Evolutionary conservation across 2,113 vertebrate genomes (phyloP), one percentile per base, ranked within the genome.

Genomic region (Chlorodrepanis virens): DNA sequence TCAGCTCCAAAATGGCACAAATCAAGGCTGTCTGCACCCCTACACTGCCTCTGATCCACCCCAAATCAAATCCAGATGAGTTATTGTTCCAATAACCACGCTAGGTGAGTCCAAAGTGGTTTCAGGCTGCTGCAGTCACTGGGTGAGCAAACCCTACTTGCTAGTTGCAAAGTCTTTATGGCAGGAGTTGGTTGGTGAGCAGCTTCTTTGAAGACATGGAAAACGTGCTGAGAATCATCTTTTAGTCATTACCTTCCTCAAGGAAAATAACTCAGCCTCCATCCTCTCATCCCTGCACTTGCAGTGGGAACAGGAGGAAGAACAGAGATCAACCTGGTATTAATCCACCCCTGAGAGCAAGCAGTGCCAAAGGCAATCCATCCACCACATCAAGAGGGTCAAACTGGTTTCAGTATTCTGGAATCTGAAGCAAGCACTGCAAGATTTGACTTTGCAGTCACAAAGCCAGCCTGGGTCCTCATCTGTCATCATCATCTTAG

Each of bases 111-210:
- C 57, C 37, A 37, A 45, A 53, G 52, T 12, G 12, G 12, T 49
- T 91, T 53, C 67, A 56, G 24, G 10, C 53, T 14, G 8, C 27
- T 21, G n/a, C 5, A 78, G 42, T 8, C 54, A 37, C 25, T 4
- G 47, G n/a, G 9, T 42, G 54, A 74, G 54, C 23, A 59, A 63
- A 70, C 74, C 16, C 37, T 16, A 19, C 52, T 53, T 14, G 6
- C 0, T 0, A 12, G 31, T 3, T 76, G 75, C n/a, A 27, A 52
- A 82, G 20, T 19, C 82, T 47, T 13, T 11, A 50, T 0, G 2
- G 40, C 42, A 83, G 33, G 10, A 72, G 20, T 0, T 40, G 22
- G 71, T 0, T 52, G 37, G 71, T 10, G 9, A 21, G 22, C 23
- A 95, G 49, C 49, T 61, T n/a, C 47, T 60, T 15, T 42, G 13